phyloP scores from a whole-genome alignment of 2,888 invertebrate genomes.

The Ennomos quercinarius region DNA sequence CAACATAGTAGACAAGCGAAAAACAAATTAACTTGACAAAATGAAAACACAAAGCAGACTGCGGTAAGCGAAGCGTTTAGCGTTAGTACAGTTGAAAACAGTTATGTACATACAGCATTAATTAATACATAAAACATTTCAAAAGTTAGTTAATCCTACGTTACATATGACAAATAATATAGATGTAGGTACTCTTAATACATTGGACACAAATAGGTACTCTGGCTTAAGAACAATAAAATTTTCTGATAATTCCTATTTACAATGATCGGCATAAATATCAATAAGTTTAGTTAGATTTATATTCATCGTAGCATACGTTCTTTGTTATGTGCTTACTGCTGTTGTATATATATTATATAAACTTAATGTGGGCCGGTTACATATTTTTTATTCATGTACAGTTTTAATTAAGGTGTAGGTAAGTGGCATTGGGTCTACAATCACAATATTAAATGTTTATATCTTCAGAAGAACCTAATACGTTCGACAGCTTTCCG shows the following conservation, averaged over 20 bases:
- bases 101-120: constrained; percentile 67
- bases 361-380: not conserved
- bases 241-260: constrained; percentile 57
- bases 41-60: constrained; percentile 51
- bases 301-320: constrained; percentile 48
- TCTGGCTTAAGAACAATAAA: constrained; percentile 63
- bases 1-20: constrained; percentile 54
- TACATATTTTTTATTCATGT: not conserved
- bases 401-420: constrained; percentile 1
- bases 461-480: not conserved
- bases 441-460: constrained; percentile 1
- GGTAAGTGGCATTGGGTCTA: not conserved
- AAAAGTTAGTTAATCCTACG: constrained; percentile 61
- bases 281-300: constrained; percentile 40
- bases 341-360: not conserved
- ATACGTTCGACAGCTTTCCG: not conserved
- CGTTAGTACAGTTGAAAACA: constrained; percentile 64
- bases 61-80: constrained; percentile 67
- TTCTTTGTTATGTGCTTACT: constrained; percentile 25
- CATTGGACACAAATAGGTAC: constrained; percentile 67
- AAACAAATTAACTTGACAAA: constrained; percentile 49
- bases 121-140: constrained; percentile 63
- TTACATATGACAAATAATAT: constrained; percentile 65
- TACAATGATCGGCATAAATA: constrained; percentile 67
- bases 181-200: constrained; percentile 47